Evolutionary conservation across 92 coral and sea anemone genomes (phyloP), one percentile per base, ranked within the genome.

Genomic region (Epizoanthus ramosus): DNA sequence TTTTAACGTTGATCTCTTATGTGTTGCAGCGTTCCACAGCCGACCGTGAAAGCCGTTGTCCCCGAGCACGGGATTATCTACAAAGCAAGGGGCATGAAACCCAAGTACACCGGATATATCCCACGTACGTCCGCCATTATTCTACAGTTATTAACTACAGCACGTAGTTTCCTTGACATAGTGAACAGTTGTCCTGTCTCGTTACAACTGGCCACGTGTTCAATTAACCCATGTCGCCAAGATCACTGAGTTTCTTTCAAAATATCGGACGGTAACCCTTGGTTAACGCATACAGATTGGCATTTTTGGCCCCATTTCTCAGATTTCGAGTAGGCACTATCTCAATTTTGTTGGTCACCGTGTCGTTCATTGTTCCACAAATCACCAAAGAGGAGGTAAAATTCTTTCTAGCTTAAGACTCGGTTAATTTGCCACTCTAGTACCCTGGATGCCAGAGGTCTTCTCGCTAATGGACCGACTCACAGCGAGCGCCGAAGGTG

Each of bases 31-130:
- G 43, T 47, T 16, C 94, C 93, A 3, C 86, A 68, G 69, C 83
- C 93, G 16, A 91, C 94, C 3, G 86, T 91, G 3, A 86, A 86
- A 52, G 72, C 90, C 25, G 81, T 83, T 65, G 77, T 85, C 19
- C 86, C 90, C 16, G 87, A 90, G 76, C 95, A 91, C 63, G 98
- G 98, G 50, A 73, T 92, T 12, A 68, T 95, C 75, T 95, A 95
- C 88, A 95, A 88, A 74, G 59, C 79, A 47, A 18, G 39, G 19
- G 98, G 98, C 57, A 95, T 95, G 98, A 89, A 93, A 64, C 98
- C 98, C 17, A 95, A 95, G 67, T 95, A 95, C 84, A 96, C 99
- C 2, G 99, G 99, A 83, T 96, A 96, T 41, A 92, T 96, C 53
- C 99, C 99, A 24, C 98, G 99, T 96, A 79, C 72, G 99, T 94